phyloP scores from a whole-genome alignment of 2,797 vertebrate species.

The Aldrovandia affinis region DNA sequence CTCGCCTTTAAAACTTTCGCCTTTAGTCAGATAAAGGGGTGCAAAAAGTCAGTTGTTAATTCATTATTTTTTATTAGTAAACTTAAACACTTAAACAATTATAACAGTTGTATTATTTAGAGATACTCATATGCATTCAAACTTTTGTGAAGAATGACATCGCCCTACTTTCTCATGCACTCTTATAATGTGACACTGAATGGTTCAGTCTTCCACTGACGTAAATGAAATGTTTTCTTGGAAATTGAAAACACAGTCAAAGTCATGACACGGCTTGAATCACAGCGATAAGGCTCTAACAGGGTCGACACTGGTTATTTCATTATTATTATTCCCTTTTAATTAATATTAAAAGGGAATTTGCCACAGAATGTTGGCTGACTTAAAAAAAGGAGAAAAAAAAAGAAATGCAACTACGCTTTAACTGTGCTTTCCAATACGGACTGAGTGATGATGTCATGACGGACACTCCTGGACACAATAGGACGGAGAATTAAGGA shows the following conservation, averaged over 20 bases:
- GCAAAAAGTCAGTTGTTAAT: neutral
- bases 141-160: neutral
- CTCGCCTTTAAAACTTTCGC: slow-evolving; percentile 46
- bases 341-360: too few species aligned
- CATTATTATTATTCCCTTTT: neutral
- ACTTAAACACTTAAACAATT: neutral
- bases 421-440: slow-evolving; percentile 66
- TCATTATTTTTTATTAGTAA: neutral
- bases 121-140: neutral
- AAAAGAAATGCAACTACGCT: slow-evolving; percentile 19
- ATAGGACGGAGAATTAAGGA: slow-evolving; percentile 33
- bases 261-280: slow-evolving; percentile 30
- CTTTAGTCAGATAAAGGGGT: neutral
- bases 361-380: neutral
- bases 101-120: neutral
- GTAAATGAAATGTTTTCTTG: slow-evolving; percentile 36
- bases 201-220: slow-evolving; percentile 39
- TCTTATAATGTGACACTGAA: slow-evolving; percentile 69
- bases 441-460: slow-evolving; percentile 60
- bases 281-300: slow-evolving; percentile 11
- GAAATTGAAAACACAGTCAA: slow-evolving; percentile 51
- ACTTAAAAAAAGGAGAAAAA: neutral
- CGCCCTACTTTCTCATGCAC: slow-evolving; percentile 66
- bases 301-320: neutral
- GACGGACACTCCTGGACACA: slow-evolving; percentile 7